phyloP scores from a whole-genome alignment of 2,888 invertebrate genomes.

The Dryobota labecula region DNA sequence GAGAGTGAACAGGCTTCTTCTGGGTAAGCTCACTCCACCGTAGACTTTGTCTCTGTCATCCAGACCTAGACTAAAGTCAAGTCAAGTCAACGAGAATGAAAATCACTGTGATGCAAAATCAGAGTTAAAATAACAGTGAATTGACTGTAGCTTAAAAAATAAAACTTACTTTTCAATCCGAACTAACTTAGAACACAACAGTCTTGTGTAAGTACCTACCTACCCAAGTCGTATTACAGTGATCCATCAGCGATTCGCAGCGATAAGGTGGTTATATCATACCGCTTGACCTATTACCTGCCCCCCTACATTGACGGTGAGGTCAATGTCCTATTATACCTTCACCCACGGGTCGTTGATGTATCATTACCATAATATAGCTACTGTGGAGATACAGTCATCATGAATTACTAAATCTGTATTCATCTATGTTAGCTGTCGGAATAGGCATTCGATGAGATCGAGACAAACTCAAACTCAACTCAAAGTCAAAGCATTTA shows the following conservation, averaged over 20 bases:
- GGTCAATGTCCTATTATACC: slow-evolving; percentile 22
- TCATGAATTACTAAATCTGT: slow-evolving; percentile 3
- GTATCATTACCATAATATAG: background rate
- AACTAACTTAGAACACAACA: background rate
- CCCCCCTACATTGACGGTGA: slow-evolving; percentile 3
- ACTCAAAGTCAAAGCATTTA: no score
- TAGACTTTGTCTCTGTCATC: no score
- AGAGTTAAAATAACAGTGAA: background rate
- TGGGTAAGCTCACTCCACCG: no score
- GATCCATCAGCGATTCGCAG: background rate
- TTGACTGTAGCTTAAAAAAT: background rate
- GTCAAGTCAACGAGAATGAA: no score
- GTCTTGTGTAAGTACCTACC: no score
- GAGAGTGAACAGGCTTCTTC: no score
- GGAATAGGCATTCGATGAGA: background rate
- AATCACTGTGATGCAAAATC: background rate
- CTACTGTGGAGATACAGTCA: slow-evolving; percentile 14
- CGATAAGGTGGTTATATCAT: slow-evolving; percentile 19
- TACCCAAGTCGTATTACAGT: background rate
- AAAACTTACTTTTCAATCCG: background rate
- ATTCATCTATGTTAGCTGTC: slow-evolving; percentile 8
- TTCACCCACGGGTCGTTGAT: slow-evolving; percentile 7
- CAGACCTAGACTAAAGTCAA: no score
- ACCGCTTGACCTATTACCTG: slow-evolving; percentile 36
- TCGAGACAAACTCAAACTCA: no score